Evolutionary conservation across 2,113 vertebrate genomes (phyloP).

Genomic region (Cacatua alba): DNA sequence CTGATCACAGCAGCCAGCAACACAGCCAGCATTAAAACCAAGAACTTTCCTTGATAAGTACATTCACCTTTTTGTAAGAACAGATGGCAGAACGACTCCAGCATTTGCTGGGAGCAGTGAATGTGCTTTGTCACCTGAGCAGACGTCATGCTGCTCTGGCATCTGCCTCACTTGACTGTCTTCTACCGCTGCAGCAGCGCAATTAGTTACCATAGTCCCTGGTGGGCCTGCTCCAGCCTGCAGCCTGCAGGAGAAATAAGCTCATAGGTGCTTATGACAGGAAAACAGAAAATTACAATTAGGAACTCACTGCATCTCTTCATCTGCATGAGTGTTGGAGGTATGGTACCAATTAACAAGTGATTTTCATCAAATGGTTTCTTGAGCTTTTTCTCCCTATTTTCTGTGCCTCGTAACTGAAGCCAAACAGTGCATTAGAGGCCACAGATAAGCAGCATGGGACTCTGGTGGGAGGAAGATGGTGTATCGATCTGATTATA

Average conservation of each 20-base stretch:
- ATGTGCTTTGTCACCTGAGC: not conserved
- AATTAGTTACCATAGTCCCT: fast-evolving
- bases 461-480: not conserved
- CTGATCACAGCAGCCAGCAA: not conserved
- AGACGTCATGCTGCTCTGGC: not conserved
- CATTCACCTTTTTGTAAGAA: not conserved
- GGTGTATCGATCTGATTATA: not conserved
- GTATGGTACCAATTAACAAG: not conserved
- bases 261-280: not conserved
- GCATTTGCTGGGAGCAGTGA: not conserved
- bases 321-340: not conserved
- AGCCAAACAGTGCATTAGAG: not conserved
- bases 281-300: not conserved
- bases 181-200: fast-evolving
- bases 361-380: not conserved
- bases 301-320: not conserved
- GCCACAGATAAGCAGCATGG: not conserved
- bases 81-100: not conserved
- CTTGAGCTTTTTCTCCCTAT: not conserved
- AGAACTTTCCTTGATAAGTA: not conserved
- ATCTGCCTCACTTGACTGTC: not conserved
- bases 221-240: not conserved
- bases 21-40: slow-evolving; percentile 15
- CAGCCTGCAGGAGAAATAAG: not conserved
- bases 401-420: not conserved